These are phyloP conservation scores for Stenotaenia linearis DNA, from an alignment of 2,888 invertebrate species.

Conservation along the genomic window DNA sequence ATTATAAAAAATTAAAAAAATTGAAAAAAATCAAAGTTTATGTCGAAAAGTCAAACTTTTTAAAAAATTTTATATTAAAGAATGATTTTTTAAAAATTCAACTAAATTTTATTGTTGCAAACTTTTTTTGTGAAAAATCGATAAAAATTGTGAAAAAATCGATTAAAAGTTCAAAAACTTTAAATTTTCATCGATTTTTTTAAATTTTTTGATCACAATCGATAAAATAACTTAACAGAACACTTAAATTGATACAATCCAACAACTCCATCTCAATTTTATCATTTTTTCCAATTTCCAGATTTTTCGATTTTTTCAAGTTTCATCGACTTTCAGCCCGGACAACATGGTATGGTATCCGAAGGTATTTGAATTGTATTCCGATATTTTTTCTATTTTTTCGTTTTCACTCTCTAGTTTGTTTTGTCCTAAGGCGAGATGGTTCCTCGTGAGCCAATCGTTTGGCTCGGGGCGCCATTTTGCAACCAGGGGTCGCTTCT, in stretches of 20 bases:
- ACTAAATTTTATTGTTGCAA: too few relatives aligned
- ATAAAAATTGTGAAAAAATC: too few relatives aligned
- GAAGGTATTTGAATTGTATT: background rate
- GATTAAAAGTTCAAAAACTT: too few relatives aligned
- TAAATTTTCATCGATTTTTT: background rate
- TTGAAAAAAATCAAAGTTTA: too few relatives aligned
- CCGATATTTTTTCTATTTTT: background rate
- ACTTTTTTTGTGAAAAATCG: too few relatives aligned
- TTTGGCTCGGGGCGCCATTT: background rate
- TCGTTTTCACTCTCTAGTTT: slow-evolving; percentile 2
- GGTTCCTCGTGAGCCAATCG: background rate
- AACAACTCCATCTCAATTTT: too few relatives aligned
- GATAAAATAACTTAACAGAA: too few relatives aligned
- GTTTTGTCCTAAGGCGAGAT: background rate
- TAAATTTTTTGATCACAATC: background rate
- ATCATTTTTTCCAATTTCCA: background rate
- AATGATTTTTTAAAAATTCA: too few relatives aligned
- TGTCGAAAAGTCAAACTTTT: too few relatives aligned
- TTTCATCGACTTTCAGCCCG: background rate
- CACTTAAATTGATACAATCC: too few relatives aligned
- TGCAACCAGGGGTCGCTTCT: slow-evolving; percentile 19
- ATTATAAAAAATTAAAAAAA: too few relatives aligned
- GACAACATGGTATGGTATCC: background rate
- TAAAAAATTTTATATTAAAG: too few relatives aligned
- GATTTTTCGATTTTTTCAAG: background rate